phyloP scores from a whole-genome alignment of 1,140 invertebrate genomes.

The Drosophila lacteicornis region DNA sequence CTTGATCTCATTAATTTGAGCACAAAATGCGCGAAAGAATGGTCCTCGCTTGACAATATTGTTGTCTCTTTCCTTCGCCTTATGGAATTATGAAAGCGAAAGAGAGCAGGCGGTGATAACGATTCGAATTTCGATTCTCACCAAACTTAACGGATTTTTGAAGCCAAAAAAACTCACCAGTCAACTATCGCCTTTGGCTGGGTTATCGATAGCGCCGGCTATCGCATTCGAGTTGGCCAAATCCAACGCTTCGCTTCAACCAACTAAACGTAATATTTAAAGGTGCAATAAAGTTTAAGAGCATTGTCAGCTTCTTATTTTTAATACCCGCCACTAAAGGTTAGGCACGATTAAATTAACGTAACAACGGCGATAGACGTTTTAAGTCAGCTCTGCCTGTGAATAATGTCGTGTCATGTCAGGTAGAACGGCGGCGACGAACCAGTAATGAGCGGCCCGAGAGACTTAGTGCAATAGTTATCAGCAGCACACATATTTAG shows the following conservation, averaged over 20 bases:
- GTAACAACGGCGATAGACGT: slow-evolving; percentile 1
- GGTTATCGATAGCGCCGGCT: slow-evolving; percentile 22
- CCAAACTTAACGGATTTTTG: neutral
- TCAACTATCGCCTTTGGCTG: neutral
- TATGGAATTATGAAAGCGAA: slow-evolving; percentile 22
- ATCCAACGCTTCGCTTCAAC: neutral
- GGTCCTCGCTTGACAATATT: slow-evolving; percentile 14
- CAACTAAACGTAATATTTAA: neutral
- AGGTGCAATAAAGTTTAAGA: neutral
- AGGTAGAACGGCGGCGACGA: slow-evolving; percentile 43
- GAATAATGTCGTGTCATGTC: slow-evolving; percentile 67
- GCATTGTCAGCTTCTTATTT: neutral
- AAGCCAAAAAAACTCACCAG: slow-evolving; percentile 1
- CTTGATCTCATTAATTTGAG: slow-evolving; percentile 48
- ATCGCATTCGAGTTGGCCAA: slow-evolving; percentile 6
- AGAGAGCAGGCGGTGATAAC: slow-evolving; percentile 1
- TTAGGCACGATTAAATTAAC: slow-evolving; percentile 1
- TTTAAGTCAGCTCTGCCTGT: slow-evolving; percentile 36
- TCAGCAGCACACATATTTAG: slow-evolving; percentile 63
- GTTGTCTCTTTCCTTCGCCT: slow-evolving; percentile 9
- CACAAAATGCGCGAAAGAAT: slow-evolving; percentile 25
- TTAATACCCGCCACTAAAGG: neutral
- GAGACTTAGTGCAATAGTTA: slow-evolving; percentile 66
- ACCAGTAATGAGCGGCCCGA: slow-evolving; percentile 50
- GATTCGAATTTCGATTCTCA: neutral